Percentiles rank a stretch among this genome's conserved stretches.
Conservation (phyloP, 2,113 vertebrate genomes). For the Chamaetylas fuelleborni region DNA sequence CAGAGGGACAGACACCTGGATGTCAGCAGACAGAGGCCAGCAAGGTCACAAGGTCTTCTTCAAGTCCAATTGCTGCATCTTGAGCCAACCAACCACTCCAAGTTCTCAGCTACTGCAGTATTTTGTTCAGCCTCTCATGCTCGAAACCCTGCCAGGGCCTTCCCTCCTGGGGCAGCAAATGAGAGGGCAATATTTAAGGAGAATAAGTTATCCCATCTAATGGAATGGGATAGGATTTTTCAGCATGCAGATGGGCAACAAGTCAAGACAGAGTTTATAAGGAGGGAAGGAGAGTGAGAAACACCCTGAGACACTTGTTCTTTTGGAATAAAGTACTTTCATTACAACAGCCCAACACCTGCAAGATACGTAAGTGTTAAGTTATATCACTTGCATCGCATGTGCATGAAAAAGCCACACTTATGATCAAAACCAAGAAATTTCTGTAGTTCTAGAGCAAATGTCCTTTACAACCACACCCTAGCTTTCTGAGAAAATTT, state of each 20-base stretch:
- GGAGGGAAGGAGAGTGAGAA: background rate
- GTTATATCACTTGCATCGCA: background rate
- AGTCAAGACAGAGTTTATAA: background rate
- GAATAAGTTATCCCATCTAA: background rate
- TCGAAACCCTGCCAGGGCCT: background rate
- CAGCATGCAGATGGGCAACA: background rate
- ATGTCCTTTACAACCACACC: background rate
- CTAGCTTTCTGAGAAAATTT: background rate
- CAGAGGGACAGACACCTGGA: background rate
- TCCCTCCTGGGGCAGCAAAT: background rate
- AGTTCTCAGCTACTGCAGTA: background rate
- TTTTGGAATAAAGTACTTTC: background rate
- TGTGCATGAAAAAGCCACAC: background rate
- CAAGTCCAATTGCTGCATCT: background rate
- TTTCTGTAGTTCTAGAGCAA: background rate
- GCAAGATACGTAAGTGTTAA: background rate
- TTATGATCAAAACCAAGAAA: background rate
- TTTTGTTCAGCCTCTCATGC: background rate
- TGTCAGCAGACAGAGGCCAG: background rate
- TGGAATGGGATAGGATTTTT: background rate
- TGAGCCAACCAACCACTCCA: background rate
- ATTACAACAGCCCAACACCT: background rate
- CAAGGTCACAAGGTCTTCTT: background rate
- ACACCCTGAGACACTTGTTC: background rate
- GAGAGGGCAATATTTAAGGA: background rate